Evolutionary conservation across 2,888 invertebrate genomes (phyloP).

Genomic region (Spodoptera littoralis): DNA sequence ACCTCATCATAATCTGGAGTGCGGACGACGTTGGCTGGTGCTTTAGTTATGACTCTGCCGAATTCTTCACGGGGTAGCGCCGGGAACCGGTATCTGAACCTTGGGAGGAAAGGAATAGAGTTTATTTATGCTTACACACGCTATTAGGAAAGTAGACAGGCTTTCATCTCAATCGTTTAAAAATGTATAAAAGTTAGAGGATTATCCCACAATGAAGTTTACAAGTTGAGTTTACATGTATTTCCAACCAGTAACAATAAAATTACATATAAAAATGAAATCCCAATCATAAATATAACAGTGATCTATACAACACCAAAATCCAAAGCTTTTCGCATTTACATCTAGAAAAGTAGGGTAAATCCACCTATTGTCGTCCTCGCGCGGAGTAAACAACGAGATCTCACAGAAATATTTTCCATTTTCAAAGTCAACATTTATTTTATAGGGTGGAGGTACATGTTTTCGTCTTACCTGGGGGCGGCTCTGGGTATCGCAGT

Average conservation of each 20-base stretch:
- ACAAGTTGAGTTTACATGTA: too few species aligned
- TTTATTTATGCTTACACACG: too few species aligned
- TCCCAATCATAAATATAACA: too few species aligned
- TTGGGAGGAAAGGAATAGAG: conserved; percentile 53
- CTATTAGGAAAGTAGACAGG: neutral
- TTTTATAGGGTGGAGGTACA: conserved; percentile 7
- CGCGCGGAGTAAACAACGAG: conserved; percentile 10
- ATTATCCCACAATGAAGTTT: too few species aligned
- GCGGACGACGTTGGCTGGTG: conserved; percentile 89
- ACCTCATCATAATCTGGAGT: conserved; percentile 87
- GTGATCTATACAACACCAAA: too few species aligned
- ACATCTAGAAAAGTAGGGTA: neutral
- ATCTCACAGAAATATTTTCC: conserved; percentile 25
- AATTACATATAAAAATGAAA: too few species aligned
- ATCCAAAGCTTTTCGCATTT: neutral
- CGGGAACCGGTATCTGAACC: conserved; percentile 82
- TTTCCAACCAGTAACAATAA: too few species aligned
- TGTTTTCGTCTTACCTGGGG: conserved; percentile 82
- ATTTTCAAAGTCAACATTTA: conserved; percentile 34
- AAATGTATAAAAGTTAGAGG: too few species aligned
- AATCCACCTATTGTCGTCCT: neutral
- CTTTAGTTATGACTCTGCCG: conserved; percentile 92
- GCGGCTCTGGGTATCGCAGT: conserved; percentile 81
- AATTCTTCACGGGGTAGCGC: conserved; percentile 89
- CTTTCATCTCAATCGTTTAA: too few species aligned